Evolutionary conservation across 2,113 vertebrate genomes (phyloP), one percentile per base, ranked within the genome.

Genomic region (Myocastor coypus): DNA sequence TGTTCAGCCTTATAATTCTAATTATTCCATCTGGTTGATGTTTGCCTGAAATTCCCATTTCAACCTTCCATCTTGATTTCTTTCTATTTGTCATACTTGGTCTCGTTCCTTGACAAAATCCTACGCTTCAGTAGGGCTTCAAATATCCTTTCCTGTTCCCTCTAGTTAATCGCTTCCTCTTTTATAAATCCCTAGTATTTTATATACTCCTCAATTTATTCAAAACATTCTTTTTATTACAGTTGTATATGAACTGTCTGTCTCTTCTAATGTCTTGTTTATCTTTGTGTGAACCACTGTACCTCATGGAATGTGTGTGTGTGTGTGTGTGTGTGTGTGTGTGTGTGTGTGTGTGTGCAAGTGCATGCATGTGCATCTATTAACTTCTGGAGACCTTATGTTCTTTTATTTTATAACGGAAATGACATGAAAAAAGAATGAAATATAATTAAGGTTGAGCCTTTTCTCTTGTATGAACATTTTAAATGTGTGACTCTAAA

Each of bases 101-200:
- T n/a, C 46, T 82, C 32, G 92, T 37, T 69, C 50, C 17, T 78
- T 59, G 32, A 92, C 73, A 75, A 89, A 64, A 55, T 28, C 68
- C 91, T 66, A 61, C 22, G 59, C 37, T 55, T 28, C 30, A 0
- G 30, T 75, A 80, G 61, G 30, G 7, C 64, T 22, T 90, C 87
- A 80, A 73, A 46, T 75, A 57, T 50, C 50, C 90, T 84, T 57
- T 88, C 46, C 63, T 83, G 46, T 42, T 93, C 14, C 30, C 34
- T 71, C 63, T 30, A 92, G 95, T 95, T 94, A 96, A 97, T 90
- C 82, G 82, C 52, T 96, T 92, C 86, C 90, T 78, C 78, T 91
- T 96, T 91, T 68, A 91, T 91, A 96, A 95, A 94, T 94, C 73
- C 73, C 91, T 88, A 63, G 50, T 75, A 93, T 92, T 87, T 93